A percentile compares a stretch with the other conserved stretches of the same genome.
These are phyloP conservation scores for Mastomys natalensis DNA, from an alignment of 2,113 vertebrate genomes.

Conservation along the genomic window DNA sequence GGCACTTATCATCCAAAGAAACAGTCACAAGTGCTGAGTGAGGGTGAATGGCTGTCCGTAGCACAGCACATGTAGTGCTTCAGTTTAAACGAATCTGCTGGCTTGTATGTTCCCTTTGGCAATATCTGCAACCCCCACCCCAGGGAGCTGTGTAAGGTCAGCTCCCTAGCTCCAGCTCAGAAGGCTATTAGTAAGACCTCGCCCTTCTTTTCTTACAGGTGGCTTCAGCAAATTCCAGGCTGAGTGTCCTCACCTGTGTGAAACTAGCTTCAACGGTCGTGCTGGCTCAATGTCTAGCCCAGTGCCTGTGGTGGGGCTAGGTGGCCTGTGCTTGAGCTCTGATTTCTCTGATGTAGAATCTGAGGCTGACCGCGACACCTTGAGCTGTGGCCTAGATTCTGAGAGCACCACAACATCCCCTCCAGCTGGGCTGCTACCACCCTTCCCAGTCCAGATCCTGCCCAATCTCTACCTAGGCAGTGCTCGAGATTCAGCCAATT, in stretches of 20 bases:
- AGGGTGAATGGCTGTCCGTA: not conserved
- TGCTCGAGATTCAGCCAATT: slow-evolving; percentile 92
- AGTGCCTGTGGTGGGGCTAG: slow-evolving; percentile 90
- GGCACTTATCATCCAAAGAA: not conserved
- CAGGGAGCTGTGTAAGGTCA: not conserved
- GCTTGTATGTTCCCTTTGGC: not conserved
- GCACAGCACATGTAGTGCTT: not conserved
- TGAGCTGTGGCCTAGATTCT: slow-evolving; percentile 88
- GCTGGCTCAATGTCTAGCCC: slow-evolving; percentile 84
- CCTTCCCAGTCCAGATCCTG: slow-evolving; percentile 93
- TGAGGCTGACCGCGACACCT: slow-evolving; percentile 87
- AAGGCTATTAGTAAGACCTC: not conserved
- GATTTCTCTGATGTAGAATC: slow-evolving; percentile 92
- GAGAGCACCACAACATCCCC: slow-evolving; percentile 89
- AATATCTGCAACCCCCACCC: not conserved
- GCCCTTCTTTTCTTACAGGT: slow-evolving; percentile 83
- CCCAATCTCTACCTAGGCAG: slow-evolving; percentile 95
- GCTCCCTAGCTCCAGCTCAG: not conserved
- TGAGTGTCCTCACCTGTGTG: slow-evolving; percentile 92
- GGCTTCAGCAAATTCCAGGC: slow-evolving; percentile 94
- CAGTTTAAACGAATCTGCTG: not conserved
- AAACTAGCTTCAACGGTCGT: slow-evolving; percentile 89
- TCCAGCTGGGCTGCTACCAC: slow-evolving; percentile 86
- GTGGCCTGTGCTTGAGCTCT: slow-evolving; percentile 90
- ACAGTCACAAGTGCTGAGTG: not conserved